phyloP scores from a whole-genome alignment of 2,888 invertebrate species.

The Pecten maximus region DNA sequence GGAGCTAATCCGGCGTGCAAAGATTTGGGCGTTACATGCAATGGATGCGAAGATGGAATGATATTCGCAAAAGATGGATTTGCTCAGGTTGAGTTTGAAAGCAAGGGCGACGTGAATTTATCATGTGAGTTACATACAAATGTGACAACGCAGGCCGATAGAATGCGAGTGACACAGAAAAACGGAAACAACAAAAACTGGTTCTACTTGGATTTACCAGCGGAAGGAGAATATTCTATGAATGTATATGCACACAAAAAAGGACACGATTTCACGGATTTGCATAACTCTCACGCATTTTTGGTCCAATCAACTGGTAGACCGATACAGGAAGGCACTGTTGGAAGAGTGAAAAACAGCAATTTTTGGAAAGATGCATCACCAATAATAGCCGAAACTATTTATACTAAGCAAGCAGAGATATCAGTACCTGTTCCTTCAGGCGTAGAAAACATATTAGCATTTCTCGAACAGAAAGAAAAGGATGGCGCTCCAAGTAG shows the following conservation, averaged over 20 bases:
- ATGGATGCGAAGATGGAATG: slow-evolving; percentile 60
- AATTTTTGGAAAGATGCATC: slow-evolving; percentile 52
- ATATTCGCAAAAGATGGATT: slow-evolving; percentile 66
- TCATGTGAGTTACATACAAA: slow-evolving; percentile 70
- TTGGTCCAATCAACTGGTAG: slow-evolving; percentile 64
- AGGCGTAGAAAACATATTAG: slow-evolving; percentile 59
- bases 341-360: slow-evolving; percentile 46
- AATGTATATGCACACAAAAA: slow-evolving; percentile 71
- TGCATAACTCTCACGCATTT: slow-evolving; percentile 67
- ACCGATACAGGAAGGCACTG: slow-evolving; percentile 49
- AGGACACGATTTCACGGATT: slow-evolving; percentile 53
- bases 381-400: slow-evolving; percentile 58
- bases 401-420: slow-evolving; percentile 66
- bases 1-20: slow-evolving; percentile 61
- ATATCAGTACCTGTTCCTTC: slow-evolving; percentile 64
- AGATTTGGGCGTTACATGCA: slow-evolving; percentile 63
- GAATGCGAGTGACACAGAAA: slow-evolving; percentile 58
- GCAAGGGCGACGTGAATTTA: slow-evolving; percentile 63
- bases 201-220: slow-evolving; percentile 69
- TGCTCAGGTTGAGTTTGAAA: slow-evolving; percentile 62
- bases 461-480: slow-evolving; percentile 66
- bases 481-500: slow-evolving; percentile 61
- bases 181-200: slow-evolving; percentile 60
- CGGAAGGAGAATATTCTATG: slow-evolving; percentile 71
- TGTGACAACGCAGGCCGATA: slow-evolving; percentile 56